Evolutionary conservation across 2,888 invertebrate genomes (phyloP).

Genomic region (Mesochorus sp.): DNA sequence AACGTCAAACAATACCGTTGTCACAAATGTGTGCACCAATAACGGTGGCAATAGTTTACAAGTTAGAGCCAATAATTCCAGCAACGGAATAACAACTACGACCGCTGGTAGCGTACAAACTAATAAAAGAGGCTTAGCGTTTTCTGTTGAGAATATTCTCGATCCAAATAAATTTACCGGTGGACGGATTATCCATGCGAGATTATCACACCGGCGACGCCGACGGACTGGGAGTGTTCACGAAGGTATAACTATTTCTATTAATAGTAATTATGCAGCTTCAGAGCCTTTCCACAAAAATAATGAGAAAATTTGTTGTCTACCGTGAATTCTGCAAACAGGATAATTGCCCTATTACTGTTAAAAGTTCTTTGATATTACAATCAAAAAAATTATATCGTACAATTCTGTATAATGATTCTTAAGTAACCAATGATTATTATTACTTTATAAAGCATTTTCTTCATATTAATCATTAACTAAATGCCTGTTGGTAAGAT

Average conservation of each 20-base stretch:
- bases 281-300: too few species aligned
- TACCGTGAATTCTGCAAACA: too few species aligned
- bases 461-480: too few species aligned
- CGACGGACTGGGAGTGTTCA: conserved; percentile 78
- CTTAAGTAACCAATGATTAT: too few species aligned
- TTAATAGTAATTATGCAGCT: background rate
- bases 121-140: conserved; percentile 88
- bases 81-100: conserved; percentile 72
- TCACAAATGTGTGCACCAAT: conserved; percentile 70
- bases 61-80: conserved; percentile 67
- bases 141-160: conserved; percentile 95
- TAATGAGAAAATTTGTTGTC: too few species aligned
- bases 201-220: conserved; percentile 73
- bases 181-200: conserved; percentile 74
- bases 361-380: too few species aligned
- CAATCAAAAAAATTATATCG: too few species aligned
- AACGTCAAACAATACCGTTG: conserved; percentile 71
- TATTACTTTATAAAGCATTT: too few species aligned
- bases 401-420: too few species aligned
- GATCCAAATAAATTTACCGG: conserved; percentile 96
- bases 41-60: conserved; percentile 67
- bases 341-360: too few species aligned
- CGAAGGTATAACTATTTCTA: conserved; percentile 72
- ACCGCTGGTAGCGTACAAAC: conserved; percentile 83
- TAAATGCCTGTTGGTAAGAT: too few species aligned